A percentile compares a stretch with the other conserved stretches of the same genome.
Conservation (phyloP, 2,888 invertebrate species). For the Acronicta aceris region DNA sequence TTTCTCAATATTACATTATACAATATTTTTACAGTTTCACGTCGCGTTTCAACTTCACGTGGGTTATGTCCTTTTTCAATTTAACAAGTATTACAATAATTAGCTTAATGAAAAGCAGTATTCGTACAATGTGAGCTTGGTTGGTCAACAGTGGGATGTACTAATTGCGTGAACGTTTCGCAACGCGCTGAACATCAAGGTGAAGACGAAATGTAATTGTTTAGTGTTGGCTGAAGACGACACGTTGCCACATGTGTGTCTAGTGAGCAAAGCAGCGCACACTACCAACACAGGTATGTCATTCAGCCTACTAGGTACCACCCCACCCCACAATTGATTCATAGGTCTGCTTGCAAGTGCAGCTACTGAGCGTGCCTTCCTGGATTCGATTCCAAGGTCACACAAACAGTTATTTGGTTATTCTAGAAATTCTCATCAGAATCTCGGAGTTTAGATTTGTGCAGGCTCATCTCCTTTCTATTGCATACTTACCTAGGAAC, state of each 20-base stretch:
- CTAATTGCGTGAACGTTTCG: slow-evolving; percentile 41
- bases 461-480: too few relatives aligned
- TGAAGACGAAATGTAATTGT: slow-evolving; percentile 28
- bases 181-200: slow-evolving; percentile 27
- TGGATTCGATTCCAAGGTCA: too few relatives aligned
- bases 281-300: slow-evolving; percentile 18
- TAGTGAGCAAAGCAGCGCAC: slow-evolving; percentile 2
- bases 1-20: too few relatives aligned
- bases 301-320: not conserved
- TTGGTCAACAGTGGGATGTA: slow-evolving; percentile 47
- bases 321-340: too few relatives aligned
- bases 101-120: slow-evolving; percentile 24
- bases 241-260: slow-evolving; percentile 13
- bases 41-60: too few relatives aligned
- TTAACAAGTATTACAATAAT: not conserved
- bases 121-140: slow-evolving; percentile 33
- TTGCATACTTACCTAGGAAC: too few relatives aligned
- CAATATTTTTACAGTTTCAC: too few relatives aligned
- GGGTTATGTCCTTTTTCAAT: not conserved
- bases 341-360: too few relatives aligned
- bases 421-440: too few relatives aligned
- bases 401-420: too few relatives aligned
- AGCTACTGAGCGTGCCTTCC: too few relatives aligned
- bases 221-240: slow-evolving; percentile 27
- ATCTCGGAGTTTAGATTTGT: too few relatives aligned